phyloP scores from a whole-genome alignment of 2,797 vertebrate species.

The Phoebastria nigripes region DNA sequence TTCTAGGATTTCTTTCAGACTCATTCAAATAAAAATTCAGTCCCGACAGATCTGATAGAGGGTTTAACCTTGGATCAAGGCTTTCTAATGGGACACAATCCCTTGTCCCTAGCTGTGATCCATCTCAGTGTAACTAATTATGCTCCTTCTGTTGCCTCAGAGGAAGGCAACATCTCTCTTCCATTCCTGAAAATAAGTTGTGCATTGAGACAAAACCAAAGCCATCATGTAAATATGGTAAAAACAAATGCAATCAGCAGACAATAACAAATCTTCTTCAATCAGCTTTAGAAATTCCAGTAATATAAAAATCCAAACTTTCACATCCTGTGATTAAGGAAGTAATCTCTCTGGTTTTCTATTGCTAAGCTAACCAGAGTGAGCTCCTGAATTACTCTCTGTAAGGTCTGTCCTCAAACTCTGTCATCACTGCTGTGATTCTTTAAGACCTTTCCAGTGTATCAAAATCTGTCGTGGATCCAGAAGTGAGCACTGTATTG shows the following conservation, averaged over 20 bases:
- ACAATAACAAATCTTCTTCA: neutral
- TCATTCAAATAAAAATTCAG: neutral
- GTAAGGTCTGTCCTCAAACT: neutral
- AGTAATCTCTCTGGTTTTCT: neutral
- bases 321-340: neutral
- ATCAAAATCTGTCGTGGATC: neutral
- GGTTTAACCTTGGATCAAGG: neutral
- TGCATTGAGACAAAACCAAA: neutral
- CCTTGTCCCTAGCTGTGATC: neutral
- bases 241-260: neutral
- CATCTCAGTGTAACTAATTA: neutral
- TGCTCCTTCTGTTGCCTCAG: neutral
- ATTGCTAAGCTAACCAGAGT: neutral
- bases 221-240: neutral
- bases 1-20: neutral
- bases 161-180: neutral
- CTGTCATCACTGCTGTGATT: neutral
- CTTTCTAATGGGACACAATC: neutral
- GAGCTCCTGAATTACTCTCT: neutral
- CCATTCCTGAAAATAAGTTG: neutral
- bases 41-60: neutral
- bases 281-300: neutral
- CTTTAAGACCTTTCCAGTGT: neutral
- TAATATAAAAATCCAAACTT: neutral
- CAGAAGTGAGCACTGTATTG: neutral